These are phyloP conservation scores for Tillus elongatus DNA, from an alignment of 2,888 invertebrate species.

Conservation along the genomic window DNA sequence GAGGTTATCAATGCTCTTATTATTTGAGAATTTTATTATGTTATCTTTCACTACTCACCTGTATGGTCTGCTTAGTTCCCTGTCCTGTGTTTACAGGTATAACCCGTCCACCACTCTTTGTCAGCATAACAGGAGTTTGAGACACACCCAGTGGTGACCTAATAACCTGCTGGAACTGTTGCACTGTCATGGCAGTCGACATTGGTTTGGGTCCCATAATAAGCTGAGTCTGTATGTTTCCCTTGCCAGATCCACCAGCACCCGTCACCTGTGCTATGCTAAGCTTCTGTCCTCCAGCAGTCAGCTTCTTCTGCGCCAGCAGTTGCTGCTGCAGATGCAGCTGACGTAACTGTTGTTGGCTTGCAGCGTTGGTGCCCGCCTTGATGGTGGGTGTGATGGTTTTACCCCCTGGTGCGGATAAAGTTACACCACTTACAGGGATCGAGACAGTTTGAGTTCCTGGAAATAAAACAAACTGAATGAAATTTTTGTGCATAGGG, in stretches of 20 bases:
- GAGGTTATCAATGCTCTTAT: too few species aligned
- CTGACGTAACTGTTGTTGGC: constrained; percentile 57
- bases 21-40: too few species aligned
- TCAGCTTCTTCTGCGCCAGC: constrained; percentile 48
- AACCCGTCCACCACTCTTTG: constrained; percentile 54
- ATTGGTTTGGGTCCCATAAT: constrained; percentile 59
- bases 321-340: constrained; percentile 52
- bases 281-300: constrained; percentile 49
- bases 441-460: constrained; percentile 45
- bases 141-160: constrained; percentile 43
- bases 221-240: constrained; percentile 55
- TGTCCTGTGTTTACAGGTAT: constrained; percentile 54
- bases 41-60: too few species aligned
- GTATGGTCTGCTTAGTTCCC: constrained; percentile 52
- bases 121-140: constrained; percentile 51
- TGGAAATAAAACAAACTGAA: constrained; percentile 24
- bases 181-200: constrained; percentile 58
- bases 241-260: constrained; percentile 35
- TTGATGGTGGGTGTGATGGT: constrained; percentile 39
- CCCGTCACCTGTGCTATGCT: constrained; percentile 46
- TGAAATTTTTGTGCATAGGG: too few species aligned
- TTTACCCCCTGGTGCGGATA: constrained; percentile 40
- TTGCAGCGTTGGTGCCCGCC: constrained; percentile 46
- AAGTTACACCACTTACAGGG: constrained; percentile 44
- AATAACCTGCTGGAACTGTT: constrained; percentile 63